Evolutionary conservation across 2,113 vertebrate genomes (phyloP), one percentile per base, ranked within the genome.

Genomic region (Scophthalmus maximus): DNA sequence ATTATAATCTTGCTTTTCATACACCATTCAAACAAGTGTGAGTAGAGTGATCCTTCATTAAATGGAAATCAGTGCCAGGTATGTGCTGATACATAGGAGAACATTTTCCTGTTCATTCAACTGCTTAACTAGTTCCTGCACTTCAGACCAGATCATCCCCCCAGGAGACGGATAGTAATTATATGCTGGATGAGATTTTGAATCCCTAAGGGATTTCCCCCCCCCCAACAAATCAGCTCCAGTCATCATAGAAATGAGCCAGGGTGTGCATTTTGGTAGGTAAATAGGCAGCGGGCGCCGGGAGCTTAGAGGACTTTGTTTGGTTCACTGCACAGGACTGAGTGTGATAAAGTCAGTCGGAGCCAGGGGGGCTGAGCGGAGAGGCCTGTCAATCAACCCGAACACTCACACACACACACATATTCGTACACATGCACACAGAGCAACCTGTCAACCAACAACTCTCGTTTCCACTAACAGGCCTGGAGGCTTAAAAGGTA

Each of bases 81-180:
- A 22, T 79, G 65, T n/a, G 60, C 47, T 63, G 22, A 69, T 18
- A 72, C 51, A 71, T 2, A 8, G 71, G 34, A 14, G 22, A 29
- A 40, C 50, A 42, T 22, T 14, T 74, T 61, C 40, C 27, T 50
- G 64, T 60, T 75, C 55, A 73, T 72, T 78, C 65, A 71, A 64
- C 30, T 72, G 36, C 42, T 76, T 73, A 83, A 87, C 75, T 78
- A 62, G 52, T 75, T 80, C 23, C 18, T 63, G 71, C 67, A 79
- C 64, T 76, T 87, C 59, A 46, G 59, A 68, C 50, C 29, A 34
- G 15, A 56, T 77, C 79, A 60, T 78, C n/a, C 69, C 83, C 68
- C 25, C 68, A 81, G 87, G 76, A 87, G 61, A 72, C 49, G 8
- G 36, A 64, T 51, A 50, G 59, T 86, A 84, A 92, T 90, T 83